These are phyloP conservation scores for Melolontha melolontha DNA, from an alignment of 2,888 invertebrate species.

Conservation along the genomic window DNA sequence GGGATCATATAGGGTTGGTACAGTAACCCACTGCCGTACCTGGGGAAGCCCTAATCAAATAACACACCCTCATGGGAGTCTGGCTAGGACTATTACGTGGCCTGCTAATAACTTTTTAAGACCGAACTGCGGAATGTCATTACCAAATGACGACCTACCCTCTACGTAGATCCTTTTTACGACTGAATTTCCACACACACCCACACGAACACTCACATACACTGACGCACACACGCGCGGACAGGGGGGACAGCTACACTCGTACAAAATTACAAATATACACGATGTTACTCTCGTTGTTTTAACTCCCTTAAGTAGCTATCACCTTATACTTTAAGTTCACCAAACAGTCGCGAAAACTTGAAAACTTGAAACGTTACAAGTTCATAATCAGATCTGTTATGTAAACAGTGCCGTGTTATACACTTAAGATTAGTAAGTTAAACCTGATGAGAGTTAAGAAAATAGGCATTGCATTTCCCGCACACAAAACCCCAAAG, in stretches of 20 bases:
- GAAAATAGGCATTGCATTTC: slow-evolving; percentile 53
- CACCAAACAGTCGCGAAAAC: slow-evolving; percentile 39
- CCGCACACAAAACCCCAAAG: slow-evolving; percentile 51
- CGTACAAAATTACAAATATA: too few relatives aligned
- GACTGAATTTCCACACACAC: slow-evolving; percentile 51
- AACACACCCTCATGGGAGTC: slow-evolving; percentile 49
- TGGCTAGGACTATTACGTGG: slow-evolving; percentile 50
- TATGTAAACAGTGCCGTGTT: slow-evolving; percentile 49
- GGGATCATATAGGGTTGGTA: slow-evolving; percentile 42
- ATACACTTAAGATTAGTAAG: slow-evolving; percentile 51
- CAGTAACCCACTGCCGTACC: slow-evolving; percentile 50
- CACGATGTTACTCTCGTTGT: slow-evolving; percentile 19
- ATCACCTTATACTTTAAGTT: slow-evolving; percentile 48
- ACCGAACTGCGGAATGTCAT: slow-evolving; percentile 58
- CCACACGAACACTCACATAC: slow-evolving; percentile 15
- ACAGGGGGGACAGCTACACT: slow-evolving; percentile 28
- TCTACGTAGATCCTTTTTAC: slow-evolving; percentile 56
- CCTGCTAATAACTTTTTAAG: slow-evolving; percentile 61
- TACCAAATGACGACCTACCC: slow-evolving; percentile 58
- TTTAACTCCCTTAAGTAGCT: slow-evolving; percentile 41
- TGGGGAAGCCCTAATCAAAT: slow-evolving; percentile 59
- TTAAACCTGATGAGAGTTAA: slow-evolving; percentile 56
- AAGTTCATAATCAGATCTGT: slow-evolving; percentile 54
- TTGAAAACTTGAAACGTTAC: slow-evolving; percentile 47
- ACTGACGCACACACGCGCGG: slow-evolving; percentile 9